These are phyloP conservation scores for Megalopta genalis DNA, from an alignment of 1,140 invertebrate species.

Conservation along the genomic window DNA sequence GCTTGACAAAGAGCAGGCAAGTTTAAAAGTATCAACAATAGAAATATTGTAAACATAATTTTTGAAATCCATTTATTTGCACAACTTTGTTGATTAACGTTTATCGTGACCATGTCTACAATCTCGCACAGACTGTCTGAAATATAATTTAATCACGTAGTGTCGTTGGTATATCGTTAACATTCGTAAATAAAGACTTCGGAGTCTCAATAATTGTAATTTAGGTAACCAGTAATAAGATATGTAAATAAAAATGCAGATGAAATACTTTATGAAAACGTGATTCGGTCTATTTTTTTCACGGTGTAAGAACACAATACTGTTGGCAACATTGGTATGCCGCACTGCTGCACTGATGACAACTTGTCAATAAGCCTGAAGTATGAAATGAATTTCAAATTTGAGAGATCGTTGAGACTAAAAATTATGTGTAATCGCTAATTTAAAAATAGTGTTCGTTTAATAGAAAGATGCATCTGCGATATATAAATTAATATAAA, in stretches of 20 bases:
- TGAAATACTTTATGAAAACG: background rate
- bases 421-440: background rate
- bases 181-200: slow-evolving; percentile 30
- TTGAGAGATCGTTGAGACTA: background rate
- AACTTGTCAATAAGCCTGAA: background rate
- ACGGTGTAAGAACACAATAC: background rate
- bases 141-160: background rate
- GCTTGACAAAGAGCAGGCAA: slow-evolving; percentile 74
- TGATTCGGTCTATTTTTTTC: background rate
- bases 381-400: slow-evolving; percentile 23
- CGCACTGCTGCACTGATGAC: background rate
- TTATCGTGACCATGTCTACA: slow-evolving; percentile 16
- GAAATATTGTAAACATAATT: slow-evolving; percentile 23
- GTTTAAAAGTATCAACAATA: slow-evolving; percentile 76
- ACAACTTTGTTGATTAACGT: background rate
- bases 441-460: background rate
- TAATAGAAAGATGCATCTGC: background rate
- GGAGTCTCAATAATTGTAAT: background rate
- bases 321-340: slow-evolving; percentile 19
- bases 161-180: slow-evolving; percentile 21
- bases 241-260: too few species aligned
- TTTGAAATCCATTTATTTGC: slow-evolving; percentile 47
- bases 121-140: slow-evolving; percentile 2
- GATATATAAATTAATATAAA: too few species aligned
- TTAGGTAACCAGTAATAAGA: background rate